Evolutionary conservation across 1,140 invertebrate species (phyloP), one percentile per base, ranked within the genome.

Genomic region (Hermatobates lingyangjiaoensis): DNA sequence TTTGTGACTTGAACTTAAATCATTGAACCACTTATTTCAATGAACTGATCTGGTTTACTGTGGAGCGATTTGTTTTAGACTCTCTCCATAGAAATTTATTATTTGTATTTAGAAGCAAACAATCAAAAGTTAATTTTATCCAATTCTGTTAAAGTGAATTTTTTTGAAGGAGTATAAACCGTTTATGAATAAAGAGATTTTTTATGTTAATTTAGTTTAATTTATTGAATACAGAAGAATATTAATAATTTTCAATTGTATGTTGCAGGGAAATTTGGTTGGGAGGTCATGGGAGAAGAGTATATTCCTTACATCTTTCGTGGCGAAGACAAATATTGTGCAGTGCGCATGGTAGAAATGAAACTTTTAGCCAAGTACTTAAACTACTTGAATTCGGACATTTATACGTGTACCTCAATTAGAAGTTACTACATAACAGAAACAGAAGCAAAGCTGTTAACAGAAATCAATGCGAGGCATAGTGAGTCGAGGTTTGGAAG

Each of bases 401-500:
- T 90, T 56, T 87, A 87, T 64, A 75, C 70, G 50, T 91, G 87
- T 64, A 89, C 87, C 1, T 87, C 83, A 64, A 87, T 96, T 48
- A 76, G 85, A 52, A 91, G 87, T 69, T 91, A 91, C 65, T 94
- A 87, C 64, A 90, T 94, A 51, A 94, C 88, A 4, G 83, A 88
- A 55, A 76, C 80, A 2, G 91, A 96, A 69, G 81, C 86, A 44
- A 80, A 84, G 54, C 70, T 95, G 15, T 74, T 95, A 24, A 92
- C 90, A 63, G 90, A 95, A 66, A 93, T 96, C 54, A 97, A 95
- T 68, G 70, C 76, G 27, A 83, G 81, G 65, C 92, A 96, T 62
- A 92, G 89, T 71, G 89, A 92, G 59, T 78, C 73, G 56, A 80
- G 88, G 58, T 96, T 87, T 67, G 90, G 90, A 1, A 75, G 81